Evolutionary conservation across 2,888 invertebrate genomes (phyloP).

Genomic region (Liopterus haemorrhoidalis): DNA sequence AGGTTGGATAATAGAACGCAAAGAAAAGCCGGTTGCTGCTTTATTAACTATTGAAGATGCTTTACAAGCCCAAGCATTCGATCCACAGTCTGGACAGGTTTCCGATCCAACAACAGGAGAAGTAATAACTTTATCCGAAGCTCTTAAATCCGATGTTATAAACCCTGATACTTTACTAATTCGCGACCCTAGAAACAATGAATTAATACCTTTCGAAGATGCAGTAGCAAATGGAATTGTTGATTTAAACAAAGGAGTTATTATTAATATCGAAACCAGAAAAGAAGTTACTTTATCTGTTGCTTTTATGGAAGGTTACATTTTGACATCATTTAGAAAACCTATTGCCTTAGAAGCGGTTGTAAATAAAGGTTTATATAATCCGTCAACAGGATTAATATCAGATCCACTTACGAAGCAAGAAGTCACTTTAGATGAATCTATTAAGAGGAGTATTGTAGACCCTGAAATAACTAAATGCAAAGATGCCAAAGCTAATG

Average conservation of each 20-base stretch:
- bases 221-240: slow-evolving; percentile 75
- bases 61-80: slow-evolving; percentile 60
- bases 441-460: slow-evolving; percentile 71
- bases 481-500: slow-evolving; percentile 67
- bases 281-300: slow-evolving; percentile 62
- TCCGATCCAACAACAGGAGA: slow-evolving; percentile 56
- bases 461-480: slow-evolving; percentile 77
- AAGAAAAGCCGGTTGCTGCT: slow-evolving; percentile 55
- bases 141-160: slow-evolving; percentile 69
- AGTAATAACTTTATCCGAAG: slow-evolving; percentile 65
- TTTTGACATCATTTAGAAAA: slow-evolving; percentile 61
- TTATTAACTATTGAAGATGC: slow-evolving; percentile 65
- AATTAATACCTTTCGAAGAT: slow-evolving; percentile 70
- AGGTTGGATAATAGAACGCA: slow-evolving; percentile 66
- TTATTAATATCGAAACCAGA: slow-evolving; percentile 64
- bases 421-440: slow-evolving; percentile 66
- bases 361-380: slow-evolving; percentile 64
- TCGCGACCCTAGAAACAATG: slow-evolving; percentile 66
- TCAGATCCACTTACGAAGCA: slow-evolving; percentile 67
- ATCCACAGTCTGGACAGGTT: slow-evolving; percentile 61
- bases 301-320: slow-evolving; percentile 64
- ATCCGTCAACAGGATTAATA: slow-evolving; percentile 63
- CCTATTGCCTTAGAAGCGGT: slow-evolving; percentile 75
- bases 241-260: slow-evolving; percentile 65
- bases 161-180: slow-evolving; percentile 72